These are phyloP conservation scores for Drosophila pandora DNA, from an alignment of 1,140 invertebrate species.

Conservation along the genomic window DNA sequence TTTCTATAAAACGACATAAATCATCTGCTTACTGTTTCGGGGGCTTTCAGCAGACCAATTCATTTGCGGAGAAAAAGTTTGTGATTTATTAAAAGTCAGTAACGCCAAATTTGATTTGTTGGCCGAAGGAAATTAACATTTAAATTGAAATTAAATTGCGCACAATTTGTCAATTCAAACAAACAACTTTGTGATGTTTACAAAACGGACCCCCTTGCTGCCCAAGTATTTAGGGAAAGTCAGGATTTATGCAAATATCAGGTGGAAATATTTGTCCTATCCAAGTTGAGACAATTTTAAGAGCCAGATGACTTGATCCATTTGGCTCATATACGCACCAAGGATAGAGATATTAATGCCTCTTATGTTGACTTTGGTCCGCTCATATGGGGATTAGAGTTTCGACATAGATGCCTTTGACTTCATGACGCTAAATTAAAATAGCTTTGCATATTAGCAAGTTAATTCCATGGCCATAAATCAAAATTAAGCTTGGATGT, in stretches of 20 bases:
- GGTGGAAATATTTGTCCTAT: constrained; percentile 24
- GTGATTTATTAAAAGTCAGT: constrained; percentile 23
- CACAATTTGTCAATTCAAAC: constrained; percentile 34
- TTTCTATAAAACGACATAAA: constrained; percentile 15
- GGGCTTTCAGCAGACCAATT: constrained; percentile 4
- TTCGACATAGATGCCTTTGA: constrained; percentile 1
- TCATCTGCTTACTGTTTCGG: constrained; percentile 23
- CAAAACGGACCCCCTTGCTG: neutral
- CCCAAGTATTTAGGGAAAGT: constrained; percentile 12
- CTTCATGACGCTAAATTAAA: constrained; percentile 29
- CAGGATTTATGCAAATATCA: constrained; percentile 53
- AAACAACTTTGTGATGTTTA: constrained; percentile 13
- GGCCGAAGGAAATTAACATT: constrained; percentile 45
- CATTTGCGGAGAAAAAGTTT: constrained; percentile 39
- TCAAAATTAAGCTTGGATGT: constrained; percentile 18
- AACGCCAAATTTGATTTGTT: constrained; percentile 20
- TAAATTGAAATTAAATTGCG: constrained; percentile 54
- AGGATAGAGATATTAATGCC: neutral
- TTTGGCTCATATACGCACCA: constrained; percentile 1
- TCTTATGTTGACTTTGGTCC: constrained; percentile 2
- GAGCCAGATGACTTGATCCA: neutral
- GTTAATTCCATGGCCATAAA: constrained; percentile 46
- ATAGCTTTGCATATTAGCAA: constrained; percentile 19
- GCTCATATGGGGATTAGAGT: constrained; percentile 14
- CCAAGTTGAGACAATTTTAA: neutral